Evolutionary conservation across 2,797 vertebrate genomes (phyloP), one percentile per base, ranked within the genome.

Genomic region (Gymnopithys bicolor): DNA sequence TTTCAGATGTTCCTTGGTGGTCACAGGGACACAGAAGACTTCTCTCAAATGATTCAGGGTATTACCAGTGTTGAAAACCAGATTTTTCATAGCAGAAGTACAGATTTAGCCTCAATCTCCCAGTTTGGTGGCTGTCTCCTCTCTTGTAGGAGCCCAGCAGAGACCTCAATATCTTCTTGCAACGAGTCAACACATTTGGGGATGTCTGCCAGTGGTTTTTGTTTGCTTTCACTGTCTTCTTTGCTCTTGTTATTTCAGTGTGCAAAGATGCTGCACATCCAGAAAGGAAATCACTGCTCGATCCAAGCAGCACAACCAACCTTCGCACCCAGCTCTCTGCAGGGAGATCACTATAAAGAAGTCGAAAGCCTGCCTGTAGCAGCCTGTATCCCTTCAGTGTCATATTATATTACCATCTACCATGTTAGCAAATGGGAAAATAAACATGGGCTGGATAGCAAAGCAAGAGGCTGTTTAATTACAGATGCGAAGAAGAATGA

Each of bases 401-500:
- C 97, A 85, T 93, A 71, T 89, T 90, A 92, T 96, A 96, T 96
- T 96, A 90, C 96, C 75, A 81, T 97, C 91, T 76, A 95, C 84
- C 90, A 52, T 89, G 94, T 96, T 96, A 93, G 83, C 93, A 97
- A 97, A 90, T 73, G 94, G 91, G 94, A 97, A 97, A 98, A 98
- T 97, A 98, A 98, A 98, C 97, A 97, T 4, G 33, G 58, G 75
- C 78, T 84, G 93, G 96, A 96, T 90, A 95, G 88, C 96, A 69
- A 91, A 93, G 95, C 95, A 97, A 96, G 95, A 95, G 96, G 96
- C 83, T 97, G 95, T 97, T 97, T 97, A 97, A 97, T 97, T 97
- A 96, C 90, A 81, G 91, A 96, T 85, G 84, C 74, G 93, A 74
- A 82, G 95, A 96, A 97, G 96, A 97, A 94, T 96, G 97, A 95